phyloP scores from a whole-genome alignment of 2,113 vertebrate species.

The Heterotilapia buettikoferi region DNA sequence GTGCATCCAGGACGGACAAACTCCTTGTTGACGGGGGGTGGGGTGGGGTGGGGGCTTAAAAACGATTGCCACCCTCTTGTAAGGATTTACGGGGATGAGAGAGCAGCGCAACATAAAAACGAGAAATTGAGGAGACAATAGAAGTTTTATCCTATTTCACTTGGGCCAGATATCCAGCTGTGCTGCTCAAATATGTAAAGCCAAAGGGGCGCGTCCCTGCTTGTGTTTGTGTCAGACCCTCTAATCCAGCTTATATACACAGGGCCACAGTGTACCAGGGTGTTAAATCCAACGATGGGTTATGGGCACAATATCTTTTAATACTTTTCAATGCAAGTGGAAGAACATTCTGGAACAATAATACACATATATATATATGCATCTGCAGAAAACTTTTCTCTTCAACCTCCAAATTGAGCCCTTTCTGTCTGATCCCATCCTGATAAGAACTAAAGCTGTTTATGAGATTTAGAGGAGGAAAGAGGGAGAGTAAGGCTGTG shows the following conservation, averaged over 20 bases:
- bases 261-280: constrained; percentile 14
- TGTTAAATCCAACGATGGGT: constrained; percentile 21
- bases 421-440: constrained; percentile 37
- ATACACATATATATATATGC: neutral
- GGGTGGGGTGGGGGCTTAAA: neutral
- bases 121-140: constrained; percentile 1
- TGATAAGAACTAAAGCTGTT: constrained; percentile 66
- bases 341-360: neutral
- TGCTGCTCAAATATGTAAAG: constrained; percentile 46
- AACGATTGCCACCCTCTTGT: constrained; percentile 4
- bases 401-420: constrained; percentile 19
- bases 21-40: too few relatives aligned
- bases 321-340: constrained; percentile 25
- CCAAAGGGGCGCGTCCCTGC: constrained; percentile 10
- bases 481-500: neutral
- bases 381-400: constrained; percentile 27
- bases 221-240: constrained; percentile 22
- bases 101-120: neutral
- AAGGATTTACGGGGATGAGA: constrained; percentile 13
- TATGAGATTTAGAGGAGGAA: constrained; percentile 47
- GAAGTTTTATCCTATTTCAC: constrained; percentile 35
- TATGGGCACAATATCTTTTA: constrained; percentile 9
- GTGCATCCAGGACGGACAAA: neutral
- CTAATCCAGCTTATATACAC: constrained; percentile 49
- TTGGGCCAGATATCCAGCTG: constrained; percentile 19